phyloP scores from a whole-genome alignment of 1,140 invertebrate genomes.

The Yoshiicerus persimilis region DNA sequence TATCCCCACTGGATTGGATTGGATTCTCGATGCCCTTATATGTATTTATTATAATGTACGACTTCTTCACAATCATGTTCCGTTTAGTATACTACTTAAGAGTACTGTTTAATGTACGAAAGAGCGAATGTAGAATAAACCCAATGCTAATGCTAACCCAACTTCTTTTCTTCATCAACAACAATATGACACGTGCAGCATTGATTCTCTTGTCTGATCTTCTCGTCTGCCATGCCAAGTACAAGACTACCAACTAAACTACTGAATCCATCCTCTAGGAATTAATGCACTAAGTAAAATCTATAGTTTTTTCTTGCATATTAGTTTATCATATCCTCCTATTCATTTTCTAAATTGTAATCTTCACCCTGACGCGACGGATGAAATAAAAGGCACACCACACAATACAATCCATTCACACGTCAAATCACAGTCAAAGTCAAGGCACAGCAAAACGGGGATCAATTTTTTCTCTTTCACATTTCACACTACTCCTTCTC shows the following conservation, averaged over 20 bases:
- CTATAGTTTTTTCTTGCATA: not conserved
- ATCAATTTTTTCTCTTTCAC: not conserved
- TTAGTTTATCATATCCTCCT: not conserved
- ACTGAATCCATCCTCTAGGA: not conserved
- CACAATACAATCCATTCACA: not conserved
- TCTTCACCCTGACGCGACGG: not conserved
- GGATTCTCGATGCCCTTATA: not conserved
- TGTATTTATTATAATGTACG: not conserved
- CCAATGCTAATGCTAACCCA: not conserved
- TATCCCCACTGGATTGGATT: not conserved
- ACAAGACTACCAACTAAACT: no score
- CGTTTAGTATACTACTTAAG: not conserved
- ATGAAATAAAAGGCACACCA: not conserved
- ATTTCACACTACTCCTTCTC: not conserved
- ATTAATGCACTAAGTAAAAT: not conserved
- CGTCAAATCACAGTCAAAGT: not conserved
- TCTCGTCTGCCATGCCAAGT: no score
- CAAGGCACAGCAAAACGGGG: not conserved
- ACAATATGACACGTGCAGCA: slow-evolving; percentile 21
- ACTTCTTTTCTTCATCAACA: not conserved
- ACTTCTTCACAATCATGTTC: slow-evolving; percentile 7
- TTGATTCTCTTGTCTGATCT: slow-evolving; percentile 1
- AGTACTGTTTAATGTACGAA: not conserved
- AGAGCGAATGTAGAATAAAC: not conserved
- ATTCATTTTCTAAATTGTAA: not conserved